Conservation (phyloP, 2,113 vertebrate genomes). For the Pantherophis guttatus region DNA sequence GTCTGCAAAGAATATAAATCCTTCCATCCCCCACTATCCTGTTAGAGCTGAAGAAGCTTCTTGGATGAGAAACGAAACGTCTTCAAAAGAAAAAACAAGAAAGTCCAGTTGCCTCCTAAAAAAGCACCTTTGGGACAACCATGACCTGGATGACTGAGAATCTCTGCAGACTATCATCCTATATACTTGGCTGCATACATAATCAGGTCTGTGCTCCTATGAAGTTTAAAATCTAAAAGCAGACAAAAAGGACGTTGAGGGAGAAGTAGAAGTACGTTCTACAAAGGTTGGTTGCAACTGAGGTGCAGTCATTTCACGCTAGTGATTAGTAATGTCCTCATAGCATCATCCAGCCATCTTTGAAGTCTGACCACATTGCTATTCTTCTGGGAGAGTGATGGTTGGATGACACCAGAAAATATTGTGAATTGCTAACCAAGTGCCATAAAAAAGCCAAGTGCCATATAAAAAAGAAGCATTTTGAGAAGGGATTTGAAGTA, state of each 20-base stretch:
- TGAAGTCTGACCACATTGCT: neutral
- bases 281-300: neutral
- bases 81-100: too few relatives aligned
- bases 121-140: too few relatives aligned
- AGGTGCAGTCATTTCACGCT: neutral
- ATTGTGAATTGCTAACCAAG: neutral
- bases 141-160: too few relatives aligned
- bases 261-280: neutral
- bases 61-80: too few relatives aligned
- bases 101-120: too few relatives aligned
- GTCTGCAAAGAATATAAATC: too few relatives aligned
- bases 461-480: neutral
- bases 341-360: neutral
- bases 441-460: neutral
- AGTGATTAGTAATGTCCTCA: neutral
- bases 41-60: too few relatives aligned
- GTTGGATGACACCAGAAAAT: neutral
- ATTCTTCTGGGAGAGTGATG: neutral
- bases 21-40: too few relatives aligned
- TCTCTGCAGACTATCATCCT: too few relatives aligned
- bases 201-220: neutral
- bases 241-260: neutral
- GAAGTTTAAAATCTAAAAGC: neutral
- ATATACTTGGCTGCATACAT: neutral
- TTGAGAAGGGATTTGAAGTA: neutral